Percentiles rank a stretch among this genome's conserved stretches.
phyloP scores from a whole-genome alignment of 1,140 invertebrate species.

The Stratiolaelaps scimitus region DNA sequence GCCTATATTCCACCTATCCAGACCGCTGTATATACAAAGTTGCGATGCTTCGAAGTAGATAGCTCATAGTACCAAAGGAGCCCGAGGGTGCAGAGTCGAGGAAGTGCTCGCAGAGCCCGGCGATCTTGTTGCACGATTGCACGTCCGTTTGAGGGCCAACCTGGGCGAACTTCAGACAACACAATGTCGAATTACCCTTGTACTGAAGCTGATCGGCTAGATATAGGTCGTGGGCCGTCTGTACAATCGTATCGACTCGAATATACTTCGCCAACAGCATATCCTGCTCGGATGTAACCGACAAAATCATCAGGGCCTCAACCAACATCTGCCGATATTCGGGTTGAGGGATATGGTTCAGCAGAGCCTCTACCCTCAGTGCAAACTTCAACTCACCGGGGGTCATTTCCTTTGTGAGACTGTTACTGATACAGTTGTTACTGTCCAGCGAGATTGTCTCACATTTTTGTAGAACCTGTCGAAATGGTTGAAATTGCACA shows the following conservation, averaged over 20 bases:
- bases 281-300: slow-evolving; percentile 74
- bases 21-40: slow-evolving; percentile 35
- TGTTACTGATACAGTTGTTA: slow-evolving; percentile 25
- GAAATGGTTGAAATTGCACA: not conserved
- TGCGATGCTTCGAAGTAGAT: slow-evolving; percentile 74
- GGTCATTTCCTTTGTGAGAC: slow-evolving; percentile 59
- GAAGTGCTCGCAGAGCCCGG: slow-evolving; percentile 88
- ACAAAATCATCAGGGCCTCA: slow-evolving; percentile 90
- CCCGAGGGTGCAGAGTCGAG: slow-evolving; percentile 97
- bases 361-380: slow-evolving; percentile 86
- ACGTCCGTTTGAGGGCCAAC: slow-evolving; percentile 43
- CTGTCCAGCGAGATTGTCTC: slow-evolving; percentile 14
- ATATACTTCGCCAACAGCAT: slow-evolving; percentile 53
- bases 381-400: slow-evolving; percentile 96
- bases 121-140: slow-evolving; percentile 64
- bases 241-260: slow-evolving; percentile 78
- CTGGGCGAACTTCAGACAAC: slow-evolving; percentile 36
- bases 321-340: slow-evolving; percentile 96
- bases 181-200: slow-evolving; percentile 21
- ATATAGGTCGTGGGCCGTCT: slow-evolving; percentile 86
- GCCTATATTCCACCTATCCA: not conserved
- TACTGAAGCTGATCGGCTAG: slow-evolving; percentile 75
- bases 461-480: slow-evolving; percentile 22
- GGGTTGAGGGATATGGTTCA: slow-evolving; percentile 92
- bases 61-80: slow-evolving; percentile 92